Evolutionary conservation across 2,888 invertebrate species (phyloP).

Genomic region (Coleophora flavipennella): DNA sequence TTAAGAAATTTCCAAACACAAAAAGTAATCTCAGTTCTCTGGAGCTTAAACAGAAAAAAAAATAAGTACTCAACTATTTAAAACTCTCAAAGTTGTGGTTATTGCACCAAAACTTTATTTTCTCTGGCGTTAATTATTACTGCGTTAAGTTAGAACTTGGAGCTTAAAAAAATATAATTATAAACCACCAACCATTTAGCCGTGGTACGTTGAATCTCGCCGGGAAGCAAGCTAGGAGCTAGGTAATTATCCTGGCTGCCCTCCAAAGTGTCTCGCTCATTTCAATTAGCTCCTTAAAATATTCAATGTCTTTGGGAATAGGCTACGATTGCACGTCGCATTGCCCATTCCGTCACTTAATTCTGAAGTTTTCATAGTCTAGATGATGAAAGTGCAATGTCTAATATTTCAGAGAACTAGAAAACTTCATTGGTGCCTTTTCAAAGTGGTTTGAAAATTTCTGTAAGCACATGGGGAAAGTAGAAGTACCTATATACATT

Average conservation of each 20-base stretch:
- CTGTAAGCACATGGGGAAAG: too few species aligned
- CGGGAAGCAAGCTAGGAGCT: conserved; percentile 39
- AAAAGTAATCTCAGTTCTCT: too few species aligned
- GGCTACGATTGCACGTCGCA: conserved; percentile 53
- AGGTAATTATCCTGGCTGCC: conserved; percentile 71
- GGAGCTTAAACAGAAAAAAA: too few species aligned
- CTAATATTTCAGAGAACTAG: conserved; percentile 47
- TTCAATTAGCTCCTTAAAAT: conserved; percentile 72
- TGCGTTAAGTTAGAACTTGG: conserved; percentile 10
- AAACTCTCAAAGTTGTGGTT: not conserved
- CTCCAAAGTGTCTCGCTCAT: conserved; percentile 71
- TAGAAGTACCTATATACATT: too few species aligned
- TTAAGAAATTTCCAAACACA: too few species aligned
- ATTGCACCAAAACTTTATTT: conserved; percentile 18
- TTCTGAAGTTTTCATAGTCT: conserved; percentile 62
- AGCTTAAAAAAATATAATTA: conserved; percentile 36
- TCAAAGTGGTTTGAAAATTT: too few species aligned
- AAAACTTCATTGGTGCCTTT: too few species aligned
- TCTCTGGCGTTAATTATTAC: conserved; percentile 19
- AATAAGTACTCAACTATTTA: too few species aligned
- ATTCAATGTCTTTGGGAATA: conserved; percentile 73
- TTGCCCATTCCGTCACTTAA: conserved; percentile 34
- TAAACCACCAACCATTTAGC: conserved; percentile 47
- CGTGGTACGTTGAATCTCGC: conserved; percentile 68
- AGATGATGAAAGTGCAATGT: conserved; percentile 51